Evolutionary conservation across 2,797 vertebrate species (phyloP), one percentile per base, ranked within the genome.

Genomic region (Pogoniulus pusillus): DNA sequence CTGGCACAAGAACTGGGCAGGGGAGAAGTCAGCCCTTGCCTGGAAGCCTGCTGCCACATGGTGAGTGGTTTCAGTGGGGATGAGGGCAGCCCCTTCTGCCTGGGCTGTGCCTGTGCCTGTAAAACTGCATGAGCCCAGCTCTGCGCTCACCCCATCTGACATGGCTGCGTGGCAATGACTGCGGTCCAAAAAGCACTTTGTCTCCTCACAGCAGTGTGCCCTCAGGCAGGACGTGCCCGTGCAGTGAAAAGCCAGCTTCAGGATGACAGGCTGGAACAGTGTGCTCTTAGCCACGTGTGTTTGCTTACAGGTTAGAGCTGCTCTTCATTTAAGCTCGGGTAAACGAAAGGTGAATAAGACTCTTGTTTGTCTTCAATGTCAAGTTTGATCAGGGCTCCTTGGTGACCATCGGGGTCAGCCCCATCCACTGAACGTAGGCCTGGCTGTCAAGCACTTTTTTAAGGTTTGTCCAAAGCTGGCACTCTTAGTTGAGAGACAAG

Each of bases 161-260:
- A 16, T 0, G 4, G 39, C 4, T 62, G 59, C 3, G 0, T 3
- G 1, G 10, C 6, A 4, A 4, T 9, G 18, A 4, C 47, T 43
- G 71, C 2, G 1, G 69, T 71, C 57, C 54, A 12, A 10, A 72
- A 16, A 63, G 35, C 30, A 1, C 19, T 75, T 90, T 35, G 16
- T 51, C 29, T 62, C 72, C 78, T 68, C 2, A 1, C 4, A 4
- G 34, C 19, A 2, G 58, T 23, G 1, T 34, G 30, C 39, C 89
- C 77, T 73, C 0, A 0, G 64, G 60, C 81, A 72, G n/a, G 54
- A 51, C 34, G 1, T 55, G 66, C 55, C 68, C 5, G 3, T 81
- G 71, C 77, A 87, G 69, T 62, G 71, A 5, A 22, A 51, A 68
- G 7, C 3, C 12, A 10, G 22, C 2, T 39, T 41, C 3, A 1